A percentile compares a stretch with the other conserved stretches of the same genome.
These are phyloP conservation scores for Pocillopora verrucosa DNA, from an alignment of 64 coral and sea anemone genomes.

Conservation along the genomic window DNA sequence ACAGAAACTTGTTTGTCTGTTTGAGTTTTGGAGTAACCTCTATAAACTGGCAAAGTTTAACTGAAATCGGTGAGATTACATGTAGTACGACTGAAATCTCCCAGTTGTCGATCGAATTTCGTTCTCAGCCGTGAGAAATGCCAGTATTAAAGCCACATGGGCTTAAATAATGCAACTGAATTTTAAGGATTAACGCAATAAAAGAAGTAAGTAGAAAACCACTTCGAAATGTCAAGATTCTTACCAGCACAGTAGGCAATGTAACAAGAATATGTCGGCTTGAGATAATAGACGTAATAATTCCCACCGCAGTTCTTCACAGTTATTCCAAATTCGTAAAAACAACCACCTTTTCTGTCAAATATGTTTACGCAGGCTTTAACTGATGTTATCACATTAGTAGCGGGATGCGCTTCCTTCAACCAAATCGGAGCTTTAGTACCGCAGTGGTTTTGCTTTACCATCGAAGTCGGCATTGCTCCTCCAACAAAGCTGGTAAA, in stretches of 20 bases:
- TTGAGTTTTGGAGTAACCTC: too few species aligned
- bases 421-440: conserved; percentile 9
- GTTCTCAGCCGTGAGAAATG: too few species aligned
- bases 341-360: neutral
- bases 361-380: conserved; percentile 14
- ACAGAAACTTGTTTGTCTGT: too few species aligned
- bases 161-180: too few species aligned
- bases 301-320: conserved; percentile 22
- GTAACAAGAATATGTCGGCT: neutral
- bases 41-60: too few species aligned
- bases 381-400: neutral
- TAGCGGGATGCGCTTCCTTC: neutral
- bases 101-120: too few species aligned
- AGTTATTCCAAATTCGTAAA: neutral
- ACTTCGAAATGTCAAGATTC: neutral
- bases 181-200: too few species aligned
- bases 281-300: conserved; percentile 57
- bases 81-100: too few species aligned
- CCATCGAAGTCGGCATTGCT: conserved; percentile 46
- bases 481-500: conserved; percentile 37
- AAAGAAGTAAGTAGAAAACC: too few species aligned
- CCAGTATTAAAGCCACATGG: too few species aligned
- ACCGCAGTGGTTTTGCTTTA: neutral
- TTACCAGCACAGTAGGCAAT: conserved; percentile 69
- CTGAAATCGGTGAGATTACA: too few species aligned